Percentiles rank a stretch among this genome's conserved stretches.
These are phyloP conservation scores for Hemibagrus guttatus DNA, from an alignment of 2,797 vertebrate species.

Conservation along the genomic window DNA sequence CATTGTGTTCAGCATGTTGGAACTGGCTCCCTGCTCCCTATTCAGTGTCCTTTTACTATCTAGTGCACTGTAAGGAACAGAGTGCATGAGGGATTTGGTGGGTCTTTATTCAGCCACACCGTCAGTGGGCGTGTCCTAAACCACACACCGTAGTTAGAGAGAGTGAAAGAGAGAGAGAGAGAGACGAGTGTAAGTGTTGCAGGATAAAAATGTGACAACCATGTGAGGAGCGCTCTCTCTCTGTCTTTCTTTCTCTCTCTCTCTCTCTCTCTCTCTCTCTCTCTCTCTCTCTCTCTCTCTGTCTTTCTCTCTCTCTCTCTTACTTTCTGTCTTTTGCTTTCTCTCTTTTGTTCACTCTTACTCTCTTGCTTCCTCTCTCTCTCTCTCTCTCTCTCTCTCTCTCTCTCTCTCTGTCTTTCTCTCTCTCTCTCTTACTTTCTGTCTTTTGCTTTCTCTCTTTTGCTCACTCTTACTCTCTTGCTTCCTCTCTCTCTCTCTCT, in stretches of 20 bases:
- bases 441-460: too few species aligned
- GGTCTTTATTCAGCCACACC: background rate
- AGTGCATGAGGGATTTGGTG: background rate
- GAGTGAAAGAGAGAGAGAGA: too few species aligned
- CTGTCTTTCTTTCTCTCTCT: background rate
- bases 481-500: too few species aligned
- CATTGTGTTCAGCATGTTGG: constrained; percentile 2
- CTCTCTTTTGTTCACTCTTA: too few species aligned
- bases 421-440: background rate
- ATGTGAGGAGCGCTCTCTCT: background rate
- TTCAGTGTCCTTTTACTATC: background rate
- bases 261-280: too few species aligned
- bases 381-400: too few species aligned
- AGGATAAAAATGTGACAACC: constrained; percentile 7
- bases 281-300: too few species aligned
- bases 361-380: too few species aligned
- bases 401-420: too few species aligned
- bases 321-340: too few species aligned
- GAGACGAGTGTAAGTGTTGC: background rate
- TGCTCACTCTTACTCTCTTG: too few species aligned
- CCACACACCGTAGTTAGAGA: background rate
- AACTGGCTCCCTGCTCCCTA: background rate
- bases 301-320: constrained; percentile 17
- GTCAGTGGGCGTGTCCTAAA: background rate
- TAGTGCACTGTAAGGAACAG: background rate